Percentiles rank a stretch among this genome's conserved stretches.
Conservation (phyloP, 1,140 invertebrate species). For the Drosophila jambulina region DNA sequence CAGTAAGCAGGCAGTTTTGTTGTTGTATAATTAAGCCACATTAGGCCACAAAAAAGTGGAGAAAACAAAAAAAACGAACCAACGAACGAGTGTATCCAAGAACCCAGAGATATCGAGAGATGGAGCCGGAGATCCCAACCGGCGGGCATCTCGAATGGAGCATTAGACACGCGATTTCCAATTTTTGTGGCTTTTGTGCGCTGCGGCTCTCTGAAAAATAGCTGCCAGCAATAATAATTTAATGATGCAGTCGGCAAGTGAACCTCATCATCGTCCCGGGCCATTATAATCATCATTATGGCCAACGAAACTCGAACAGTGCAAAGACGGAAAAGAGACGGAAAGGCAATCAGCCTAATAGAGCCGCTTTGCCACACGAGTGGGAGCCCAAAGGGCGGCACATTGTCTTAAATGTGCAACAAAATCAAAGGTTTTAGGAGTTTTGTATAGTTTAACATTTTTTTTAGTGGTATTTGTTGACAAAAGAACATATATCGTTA, state of each 20-base stretch:
- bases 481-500: not conserved
- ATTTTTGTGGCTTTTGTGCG: slow-evolving; percentile 54
- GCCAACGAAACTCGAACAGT: slow-evolving; percentile 16
- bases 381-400: slow-evolving; percentile 6
- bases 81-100: too few relatives aligned
- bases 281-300: slow-evolving; percentile 29
- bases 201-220: slow-evolving; percentile 48
- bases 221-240: slow-evolving; percentile 76
- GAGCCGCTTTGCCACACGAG: slow-evolving; percentile 14
- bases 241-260: slow-evolving; percentile 75
- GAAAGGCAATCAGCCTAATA: slow-evolving; percentile 58
- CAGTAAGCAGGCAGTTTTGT: slow-evolving; percentile 52
- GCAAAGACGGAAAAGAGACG: slow-evolving; percentile 16
- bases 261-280: slow-evolving; percentile 59
- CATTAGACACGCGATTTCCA: slow-evolving; percentile 75
- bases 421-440: not conserved
- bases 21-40: slow-evolving; percentile 76
- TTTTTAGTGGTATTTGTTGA: too few relatives aligned
- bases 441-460: not conserved
- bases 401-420: slow-evolving; percentile 1
- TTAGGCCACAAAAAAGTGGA: slow-evolving; percentile 50
- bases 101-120: not conserved
- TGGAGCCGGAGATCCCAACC: slow-evolving; percentile 29
- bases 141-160: slow-evolving; percentile 60
- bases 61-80: too few relatives aligned